phyloP scores from a whole-genome alignment of 2,888 invertebrate species.

The Drosophila kokeensis region DNA sequence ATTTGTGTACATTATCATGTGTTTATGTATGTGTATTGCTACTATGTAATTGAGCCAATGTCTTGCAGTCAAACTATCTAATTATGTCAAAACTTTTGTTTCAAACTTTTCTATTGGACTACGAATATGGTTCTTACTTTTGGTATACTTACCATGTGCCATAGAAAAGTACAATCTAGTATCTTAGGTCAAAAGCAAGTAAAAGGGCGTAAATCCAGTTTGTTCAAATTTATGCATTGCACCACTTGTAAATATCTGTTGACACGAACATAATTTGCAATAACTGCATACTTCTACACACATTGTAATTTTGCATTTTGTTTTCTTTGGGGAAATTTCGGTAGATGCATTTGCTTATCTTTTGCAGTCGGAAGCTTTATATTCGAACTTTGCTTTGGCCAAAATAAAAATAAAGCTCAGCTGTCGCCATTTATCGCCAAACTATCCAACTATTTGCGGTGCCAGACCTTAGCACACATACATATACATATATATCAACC shows the following conservation, averaged over 20 bases:
- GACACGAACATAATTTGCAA: constrained; percentile 17
- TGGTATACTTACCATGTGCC: neutral
- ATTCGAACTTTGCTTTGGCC: constrained; percentile 14
- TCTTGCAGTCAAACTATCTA: neutral
- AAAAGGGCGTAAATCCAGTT: neutral
- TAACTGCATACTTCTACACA: constrained; percentile 1
- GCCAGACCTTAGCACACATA: neutral
- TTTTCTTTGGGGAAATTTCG: neutral
- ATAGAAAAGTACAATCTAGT: neutral
- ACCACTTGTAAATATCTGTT: constrained; percentile 23
- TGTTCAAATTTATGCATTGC: constrained; percentile 12
- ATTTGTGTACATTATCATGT: neutral
- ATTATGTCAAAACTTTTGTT: neutral
- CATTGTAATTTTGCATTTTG: neutral
- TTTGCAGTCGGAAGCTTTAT: constrained; percentile 17
- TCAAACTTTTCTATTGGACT: neutral
- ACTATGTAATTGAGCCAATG: neutral
- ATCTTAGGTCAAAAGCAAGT: neutral
- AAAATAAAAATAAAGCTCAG: constrained; percentile 32
- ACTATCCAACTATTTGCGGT: constrained; percentile 14
- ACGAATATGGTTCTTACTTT: neutral
- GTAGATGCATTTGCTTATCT: neutral
- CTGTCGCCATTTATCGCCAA: constrained; percentile 25
- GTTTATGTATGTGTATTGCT: neutral
- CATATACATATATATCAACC: neutral